Conservation (phyloP, 2,888 invertebrate genomes). For the Blastobasis adustella region DNA sequence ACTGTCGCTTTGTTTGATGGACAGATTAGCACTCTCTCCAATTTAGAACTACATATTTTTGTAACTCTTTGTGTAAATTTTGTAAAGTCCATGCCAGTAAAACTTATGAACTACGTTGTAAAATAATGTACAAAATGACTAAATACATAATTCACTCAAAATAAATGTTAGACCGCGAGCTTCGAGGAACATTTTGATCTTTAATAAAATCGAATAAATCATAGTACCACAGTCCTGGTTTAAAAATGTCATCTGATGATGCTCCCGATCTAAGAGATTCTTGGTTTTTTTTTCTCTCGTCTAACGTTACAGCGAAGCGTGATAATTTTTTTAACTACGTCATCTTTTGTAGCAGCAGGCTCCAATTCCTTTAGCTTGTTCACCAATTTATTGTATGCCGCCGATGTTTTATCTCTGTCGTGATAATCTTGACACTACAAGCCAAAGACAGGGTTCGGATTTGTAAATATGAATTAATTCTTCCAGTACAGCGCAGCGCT, state of each 20-base stretch:
- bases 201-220: constrained; percentile 8
- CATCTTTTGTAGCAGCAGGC: not conserved
- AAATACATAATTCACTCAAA: not conserved
- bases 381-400: constrained; percentile 7
- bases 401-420: constrained; percentile 7
- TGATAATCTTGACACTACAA: constrained; percentile 9
- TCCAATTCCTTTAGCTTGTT: not conserved
- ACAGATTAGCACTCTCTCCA: not conserved
- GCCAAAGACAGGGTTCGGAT: constrained; percentile 11
- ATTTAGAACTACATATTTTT: not conserved
- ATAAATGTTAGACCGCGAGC: not conserved
- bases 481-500: constrained; percentile 1
- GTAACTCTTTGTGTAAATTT: not conserved
- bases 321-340: not conserved
- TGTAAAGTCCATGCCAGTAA: not conserved
- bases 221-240: constrained; percentile 22
- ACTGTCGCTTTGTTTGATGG: not conserved
- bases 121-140: not conserved
- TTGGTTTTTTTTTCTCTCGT: not conserved
- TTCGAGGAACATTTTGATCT: not conserved
- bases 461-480: constrained; percentile 9
- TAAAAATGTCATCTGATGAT: constrained; percentile 18
- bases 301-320: not conserved
- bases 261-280: constrained; percentile 11
- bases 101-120: not conserved